These are phyloP conservation scores for Leptobrachium leishanense DNA, from an alignment of 2,113 vertebrate species.

Conservation along the genomic window DNA sequence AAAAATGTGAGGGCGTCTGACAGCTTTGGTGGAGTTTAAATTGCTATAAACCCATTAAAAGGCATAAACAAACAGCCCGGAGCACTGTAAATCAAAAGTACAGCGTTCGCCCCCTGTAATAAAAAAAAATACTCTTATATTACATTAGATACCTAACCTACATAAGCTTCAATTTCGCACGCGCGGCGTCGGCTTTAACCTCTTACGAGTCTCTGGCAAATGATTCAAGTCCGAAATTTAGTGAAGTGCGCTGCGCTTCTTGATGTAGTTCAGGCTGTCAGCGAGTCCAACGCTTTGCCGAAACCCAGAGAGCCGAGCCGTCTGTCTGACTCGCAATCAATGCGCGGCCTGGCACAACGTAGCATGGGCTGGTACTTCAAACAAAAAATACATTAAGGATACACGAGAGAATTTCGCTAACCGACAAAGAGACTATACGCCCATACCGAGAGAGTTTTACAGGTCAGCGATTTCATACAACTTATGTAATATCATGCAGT, in stretches of 20 bases:
- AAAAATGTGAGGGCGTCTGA: conserved; percentile 46
- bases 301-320: too few species aligned
- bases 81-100: conserved; percentile 36
- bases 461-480: too few species aligned
- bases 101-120: conserved; percentile 26
- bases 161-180: conserved; percentile 13
- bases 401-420: too few species aligned
- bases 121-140: conserved; percentile 34
- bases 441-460: too few species aligned
- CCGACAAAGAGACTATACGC: too few species aligned
- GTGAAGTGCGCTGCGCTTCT: background rate
- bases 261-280: background rate
- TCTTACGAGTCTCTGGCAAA: conserved; percentile 11
- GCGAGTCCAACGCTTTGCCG: too few species aligned
- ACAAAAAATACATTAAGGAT: too few species aligned
- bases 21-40: conserved; percentile 46
- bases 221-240: conserved; percentile 12
- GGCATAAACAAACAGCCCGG: conserved; percentile 45
- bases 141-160: conserved; percentile 38
- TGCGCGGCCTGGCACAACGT: too few species aligned
- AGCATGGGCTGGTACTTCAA: too few species aligned
- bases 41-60: conserved; percentile 49
- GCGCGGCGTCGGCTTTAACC: conserved; percentile 31
- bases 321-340: too few species aligned
- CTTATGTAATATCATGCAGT: too few species aligned